A percentile compares a stretch with the other conserved stretches of the same genome.
Conservation (phyloP, 2,113 vertebrate genomes). For the Agapornis roseicollis region DNA sequence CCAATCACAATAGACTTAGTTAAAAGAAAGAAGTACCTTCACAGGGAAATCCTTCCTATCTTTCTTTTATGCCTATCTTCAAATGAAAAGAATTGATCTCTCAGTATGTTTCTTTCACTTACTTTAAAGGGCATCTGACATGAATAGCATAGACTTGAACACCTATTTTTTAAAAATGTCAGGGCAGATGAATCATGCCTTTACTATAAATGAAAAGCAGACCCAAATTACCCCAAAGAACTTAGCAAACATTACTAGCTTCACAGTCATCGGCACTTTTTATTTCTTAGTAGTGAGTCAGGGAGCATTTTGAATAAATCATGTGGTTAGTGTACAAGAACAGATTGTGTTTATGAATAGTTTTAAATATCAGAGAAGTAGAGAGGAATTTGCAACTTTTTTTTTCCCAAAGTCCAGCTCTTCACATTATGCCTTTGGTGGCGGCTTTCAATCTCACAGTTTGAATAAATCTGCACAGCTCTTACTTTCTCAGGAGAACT, state of each 20-base stretch:
- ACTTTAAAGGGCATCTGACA: neutral
- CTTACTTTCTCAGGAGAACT: conserved; percentile 74
- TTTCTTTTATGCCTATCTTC: neutral
- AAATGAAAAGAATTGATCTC: neutral
- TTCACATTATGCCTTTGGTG: neutral
- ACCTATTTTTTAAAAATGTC: neutral
- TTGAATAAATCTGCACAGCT: neutral
- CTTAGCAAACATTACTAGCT: neutral
- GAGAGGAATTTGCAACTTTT: neutral
- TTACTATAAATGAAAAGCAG: conserved; percentile 29
- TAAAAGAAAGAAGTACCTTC: neutral
- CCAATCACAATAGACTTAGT: neutral
- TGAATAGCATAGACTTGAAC: neutral
- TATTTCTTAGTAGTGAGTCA: conserved; percentile 30
- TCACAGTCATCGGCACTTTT: conserved; percentile 2
- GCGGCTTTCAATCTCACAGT: neutral
- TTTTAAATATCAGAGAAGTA: neutral
- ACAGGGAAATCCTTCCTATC: neutral
- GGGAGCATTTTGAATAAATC: neutral
- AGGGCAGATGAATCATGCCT: neutral
- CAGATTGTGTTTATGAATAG: neutral
- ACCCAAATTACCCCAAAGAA: conserved; percentile 7
- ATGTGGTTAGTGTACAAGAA: neutral
- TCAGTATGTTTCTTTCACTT: neutral
- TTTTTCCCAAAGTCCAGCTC: neutral